Evolutionary conservation across 2,888 invertebrate genomes (phyloP).

Genomic region (Leucophenga montana): DNA sequence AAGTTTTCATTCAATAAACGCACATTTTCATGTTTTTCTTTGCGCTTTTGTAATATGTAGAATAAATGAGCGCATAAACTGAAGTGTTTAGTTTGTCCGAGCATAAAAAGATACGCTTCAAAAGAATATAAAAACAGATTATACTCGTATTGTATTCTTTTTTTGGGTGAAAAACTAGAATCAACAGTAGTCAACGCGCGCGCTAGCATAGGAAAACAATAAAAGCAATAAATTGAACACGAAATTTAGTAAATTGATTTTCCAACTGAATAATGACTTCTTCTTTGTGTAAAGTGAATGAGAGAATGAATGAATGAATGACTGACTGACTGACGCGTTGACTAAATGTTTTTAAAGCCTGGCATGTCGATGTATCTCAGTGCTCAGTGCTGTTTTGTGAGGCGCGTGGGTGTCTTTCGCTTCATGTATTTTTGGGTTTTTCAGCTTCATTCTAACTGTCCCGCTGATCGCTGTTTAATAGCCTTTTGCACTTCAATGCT

Average conservation of each 20-base stretch:
- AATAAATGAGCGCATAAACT: constrained; percentile 8
- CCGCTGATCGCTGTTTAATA: constrained; percentile 27
- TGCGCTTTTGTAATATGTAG: background rate
- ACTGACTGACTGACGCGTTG: background rate
- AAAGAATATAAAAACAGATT: background rate
- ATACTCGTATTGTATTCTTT: no score
- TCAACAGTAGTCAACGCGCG: constrained; percentile 4
- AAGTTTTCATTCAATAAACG: constrained; percentile 9
- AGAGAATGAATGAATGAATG: constrained; percentile 8
- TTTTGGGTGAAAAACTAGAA: background rate
- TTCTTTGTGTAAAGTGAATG: constrained; percentile 17
- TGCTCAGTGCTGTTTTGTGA: background rate
- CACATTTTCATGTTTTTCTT: constrained; percentile 18
- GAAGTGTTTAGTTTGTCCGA: constrained; percentile 3
- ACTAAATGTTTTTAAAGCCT: background rate
- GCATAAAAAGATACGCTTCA: background rate
- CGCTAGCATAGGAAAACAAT: constrained; percentile 7
- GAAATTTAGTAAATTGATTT: constrained; percentile 27
- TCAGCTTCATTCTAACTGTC: no score
- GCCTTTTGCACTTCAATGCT: constrained; percentile 22
- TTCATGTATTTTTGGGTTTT: background rate
- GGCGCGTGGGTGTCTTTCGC: background rate
- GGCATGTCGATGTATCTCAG: no score
- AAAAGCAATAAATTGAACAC: constrained; percentile 27
- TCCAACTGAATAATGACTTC: constrained; percentile 22